Base-by-base conservation (phyloP, 1,140 invertebrate genomes). In the Orius laevigatus region DNA sequence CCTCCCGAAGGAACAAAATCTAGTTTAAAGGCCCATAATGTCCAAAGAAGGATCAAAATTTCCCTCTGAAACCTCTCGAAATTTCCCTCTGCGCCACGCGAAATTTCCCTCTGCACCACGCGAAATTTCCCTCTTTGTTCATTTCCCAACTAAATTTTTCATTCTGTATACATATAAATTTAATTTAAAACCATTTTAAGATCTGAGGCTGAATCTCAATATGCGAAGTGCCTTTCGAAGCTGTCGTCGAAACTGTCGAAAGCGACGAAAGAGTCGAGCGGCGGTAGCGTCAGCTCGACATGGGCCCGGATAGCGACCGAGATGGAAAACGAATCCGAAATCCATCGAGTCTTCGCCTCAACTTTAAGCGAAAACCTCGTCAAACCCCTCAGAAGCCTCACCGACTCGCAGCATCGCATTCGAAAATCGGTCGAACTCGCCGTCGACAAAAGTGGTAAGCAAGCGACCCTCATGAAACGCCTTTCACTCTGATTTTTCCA, bases 241-340 rank as follows among this genome's bases (percentile, higher is more conserved):
- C 67, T 94, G 40, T 83, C 86, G 35, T 70, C 70, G 2, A 93
- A 92, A 69, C 66, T 94, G 40, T 72, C 79, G 33, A 89, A 90
- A 63, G 81, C 81, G 0, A 63, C 77, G 10, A 72, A 72, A 50
- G 74, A 86, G 59, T 76, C 78, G 42, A 71, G 81, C 19, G 19
- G n/a, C 3, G 88, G 88, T 10, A 84, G 81, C 43, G 74, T 91
- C 40, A 79, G 80, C 49, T 81, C 90, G 53, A 84, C 87, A 50
- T 93, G 89, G 89, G 82, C 84, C 64, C 74, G 81, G 53, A 83
- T 90, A 40, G 85, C 83, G 31, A 70, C 78, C n/a, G 84, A 91
- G 64, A 85, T 93, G 76, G 89, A 93, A 63, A 74, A 79, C 53
- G 79, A 87, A 58, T 82, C 86, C 16, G 88, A 92, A 61, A 75